Evolutionary conservation across 2,888 invertebrate genomes (phyloP).

Genomic region (Latheticus oryzae): DNA sequence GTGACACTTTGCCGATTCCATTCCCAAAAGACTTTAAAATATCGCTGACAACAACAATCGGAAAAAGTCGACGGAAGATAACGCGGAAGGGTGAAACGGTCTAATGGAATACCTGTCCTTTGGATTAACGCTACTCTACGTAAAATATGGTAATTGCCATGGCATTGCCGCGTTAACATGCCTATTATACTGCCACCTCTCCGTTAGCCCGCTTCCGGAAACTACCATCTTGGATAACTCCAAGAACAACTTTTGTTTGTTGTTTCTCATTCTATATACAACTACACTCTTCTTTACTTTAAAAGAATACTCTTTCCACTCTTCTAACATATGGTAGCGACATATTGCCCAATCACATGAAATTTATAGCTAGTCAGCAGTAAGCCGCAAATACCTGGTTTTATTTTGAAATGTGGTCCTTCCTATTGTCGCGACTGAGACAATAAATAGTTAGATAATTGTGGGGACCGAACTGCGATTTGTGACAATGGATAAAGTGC

Average conservation of each 20-base stretch:
- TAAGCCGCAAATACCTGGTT: conserved; percentile 48
- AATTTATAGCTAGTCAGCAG: conserved; percentile 49
- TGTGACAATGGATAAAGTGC: conserved; percentile 60
- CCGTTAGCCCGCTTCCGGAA: conserved; percentile 50
- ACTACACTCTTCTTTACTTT: no score
- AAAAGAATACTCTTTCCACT: not conserved
- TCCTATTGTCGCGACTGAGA: conserved; percentile 51
- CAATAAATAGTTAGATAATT: conserved; percentile 58
- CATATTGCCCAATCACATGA: conserved; percentile 48
- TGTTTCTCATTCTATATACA: no score
- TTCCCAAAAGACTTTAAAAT: conserved; percentile 16
- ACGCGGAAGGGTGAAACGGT: conserved; percentile 22
- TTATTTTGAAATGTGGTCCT: conserved; percentile 51
- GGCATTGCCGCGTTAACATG: conserved; percentile 57
- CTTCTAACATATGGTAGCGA: conserved; percentile 40
- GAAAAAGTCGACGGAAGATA: conserved; percentile 26
- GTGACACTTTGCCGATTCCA: conserved; percentile 20
- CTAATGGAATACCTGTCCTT: conserved; percentile 40
- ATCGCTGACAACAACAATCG: conserved; percentile 19
- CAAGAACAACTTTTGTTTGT: not conserved
- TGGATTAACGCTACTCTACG: conserved; percentile 37
- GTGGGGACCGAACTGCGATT: conserved; percentile 54
- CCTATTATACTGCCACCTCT: conserved; percentile 56
- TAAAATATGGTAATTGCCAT: conserved; percentile 61
- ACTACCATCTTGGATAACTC: conserved; percentile 51